Evolutionary conservation across 2,888 invertebrate species (phyloP), one percentile per base, ranked within the genome.

Genomic region (Miltochrista miniata): DNA sequence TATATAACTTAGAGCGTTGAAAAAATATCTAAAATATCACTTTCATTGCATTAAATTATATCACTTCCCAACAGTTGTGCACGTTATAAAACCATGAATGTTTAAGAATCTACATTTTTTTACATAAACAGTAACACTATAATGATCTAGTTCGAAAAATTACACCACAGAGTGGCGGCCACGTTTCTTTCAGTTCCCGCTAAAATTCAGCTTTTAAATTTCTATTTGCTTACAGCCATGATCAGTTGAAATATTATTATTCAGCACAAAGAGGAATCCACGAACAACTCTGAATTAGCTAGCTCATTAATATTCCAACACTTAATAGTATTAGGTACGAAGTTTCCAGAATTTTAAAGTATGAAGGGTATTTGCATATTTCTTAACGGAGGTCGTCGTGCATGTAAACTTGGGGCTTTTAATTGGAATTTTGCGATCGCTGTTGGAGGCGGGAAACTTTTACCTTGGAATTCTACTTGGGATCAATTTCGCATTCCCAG

Each of bases 401-500:
- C 81, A 77, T 81, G 79, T 76, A 79, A 78, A 79, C 76, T 76
- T 67, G 62, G 45, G 39, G 57, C 57, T 80, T 79, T n/a, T 86
- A 85, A 86, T 86, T 85, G 80, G 74, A 85, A 85, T 83, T 81
- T 83, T 76, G 76, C 68, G 74, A 73, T 74, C 80, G 66, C 68
- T 70, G 70, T 68, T 39, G 45, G 43, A 53, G 61, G 60, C 59
- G 62, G 66, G 58, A 74, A 79, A 82, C 71, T 75, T 81, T 71
- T 53, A 55, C 64, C 66, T n/a, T n/a, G n/a, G n/a, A n/a, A n/a
- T n/a, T 68, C 72, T 71, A 56, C 61, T 72, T 68, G 67, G 73
- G 84, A 86, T 85, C 84, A 81, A 86, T 86, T 86, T 84, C 77
- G 3, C 82, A 83, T 85, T 85, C 85, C 82, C 3, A 24, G 18